Percentiles rank a stretch among this genome's conserved stretches.
Conservation (phyloP, 2,888 invertebrate species). For the Nomada goodeniana region DNA sequence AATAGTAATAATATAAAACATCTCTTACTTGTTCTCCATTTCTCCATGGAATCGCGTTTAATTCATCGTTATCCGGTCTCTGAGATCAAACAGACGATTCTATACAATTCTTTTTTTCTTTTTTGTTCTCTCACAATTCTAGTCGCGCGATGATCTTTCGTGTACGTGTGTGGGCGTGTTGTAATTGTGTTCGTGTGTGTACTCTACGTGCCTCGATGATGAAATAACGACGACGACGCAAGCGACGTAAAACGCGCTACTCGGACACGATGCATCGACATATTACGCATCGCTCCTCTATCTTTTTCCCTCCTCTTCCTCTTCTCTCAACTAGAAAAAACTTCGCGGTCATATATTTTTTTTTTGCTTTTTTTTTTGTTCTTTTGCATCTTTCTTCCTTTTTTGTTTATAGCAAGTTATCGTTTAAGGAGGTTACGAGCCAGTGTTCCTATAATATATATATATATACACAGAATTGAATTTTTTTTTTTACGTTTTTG, state of each 20-base stretch:
- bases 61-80: no score
- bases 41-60: no score
- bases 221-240: slow-evolving; percentile 72
- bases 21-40: no score
- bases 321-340: slow-evolving; percentile 59
- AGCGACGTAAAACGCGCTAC: slow-evolving; percentile 75
- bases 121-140: not conserved
- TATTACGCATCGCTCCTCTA: slow-evolving; percentile 61
- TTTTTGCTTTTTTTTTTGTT: slow-evolving; percentile 5
- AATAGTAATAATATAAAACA: no score
- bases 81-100: no score
- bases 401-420: slow-evolving; percentile 57
- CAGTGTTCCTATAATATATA: slow-evolving; percentile 71
- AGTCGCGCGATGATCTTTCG: no score
- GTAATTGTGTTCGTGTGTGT: not conserved
- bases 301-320: slow-evolving; percentile 6
- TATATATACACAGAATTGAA: slow-evolving; percentile 74
- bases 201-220: slow-evolving; percentile 10
- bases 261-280: slow-evolving; percentile 61
- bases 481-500: slow-evolving; percentile 39
- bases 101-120: not conserved
- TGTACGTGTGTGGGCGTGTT: no score
- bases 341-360: slow-evolving; percentile 47
- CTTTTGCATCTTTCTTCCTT: slow-evolving; percentile 12
- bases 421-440: slow-evolving; percentile 67